Percentiles rank a stretch among this genome's conserved stretches.
Conservation (phyloP, 92 coral and sea anemone species). For the Micromussa lordhowensis region DNA sequence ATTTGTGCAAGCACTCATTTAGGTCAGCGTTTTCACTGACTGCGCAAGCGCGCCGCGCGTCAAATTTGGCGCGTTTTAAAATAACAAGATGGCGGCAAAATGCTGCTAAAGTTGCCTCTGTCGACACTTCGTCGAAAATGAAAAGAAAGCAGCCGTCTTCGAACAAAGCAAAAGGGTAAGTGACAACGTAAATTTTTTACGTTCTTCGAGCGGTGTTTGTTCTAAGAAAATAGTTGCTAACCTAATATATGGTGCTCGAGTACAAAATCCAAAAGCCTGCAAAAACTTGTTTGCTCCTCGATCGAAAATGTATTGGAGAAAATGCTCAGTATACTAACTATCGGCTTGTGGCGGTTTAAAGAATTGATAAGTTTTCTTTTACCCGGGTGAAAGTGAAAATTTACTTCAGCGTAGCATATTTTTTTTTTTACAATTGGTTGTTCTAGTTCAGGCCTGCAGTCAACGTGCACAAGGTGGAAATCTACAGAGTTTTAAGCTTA, state of each 20-base stretch:
- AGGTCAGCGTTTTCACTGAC: not conserved
- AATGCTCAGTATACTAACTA: no score
- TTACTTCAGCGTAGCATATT: no score
- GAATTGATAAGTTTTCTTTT: no score
- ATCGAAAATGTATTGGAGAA: no score
- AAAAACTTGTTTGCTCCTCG: not conserved
- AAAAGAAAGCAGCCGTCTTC: constrained; percentile 46
- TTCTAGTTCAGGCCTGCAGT: no score
- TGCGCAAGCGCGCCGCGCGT: not conserved
- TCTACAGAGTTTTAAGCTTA: no score
- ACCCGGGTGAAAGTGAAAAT: no score
- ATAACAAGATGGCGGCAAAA: constrained; percentile 39
- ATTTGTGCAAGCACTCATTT: no score
- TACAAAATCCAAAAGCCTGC: no score
- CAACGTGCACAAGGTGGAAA: no score
- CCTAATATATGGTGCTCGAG: not conserved
- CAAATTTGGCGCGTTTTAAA: constrained; percentile 21
- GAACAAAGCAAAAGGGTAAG: constrained; percentile 40
- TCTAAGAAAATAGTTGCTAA: not conserved
- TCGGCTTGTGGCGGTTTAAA: no score
- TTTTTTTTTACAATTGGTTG: no score
- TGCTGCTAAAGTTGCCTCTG: not conserved
- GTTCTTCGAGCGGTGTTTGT: not conserved
- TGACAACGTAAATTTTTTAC: not conserved
- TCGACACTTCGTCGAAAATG: not conserved